Evolutionary conservation across 2,888 invertebrate species (phyloP), one percentile per base, ranked within the genome.

Genomic region (Phragmatobia fuliginosa): DNA sequence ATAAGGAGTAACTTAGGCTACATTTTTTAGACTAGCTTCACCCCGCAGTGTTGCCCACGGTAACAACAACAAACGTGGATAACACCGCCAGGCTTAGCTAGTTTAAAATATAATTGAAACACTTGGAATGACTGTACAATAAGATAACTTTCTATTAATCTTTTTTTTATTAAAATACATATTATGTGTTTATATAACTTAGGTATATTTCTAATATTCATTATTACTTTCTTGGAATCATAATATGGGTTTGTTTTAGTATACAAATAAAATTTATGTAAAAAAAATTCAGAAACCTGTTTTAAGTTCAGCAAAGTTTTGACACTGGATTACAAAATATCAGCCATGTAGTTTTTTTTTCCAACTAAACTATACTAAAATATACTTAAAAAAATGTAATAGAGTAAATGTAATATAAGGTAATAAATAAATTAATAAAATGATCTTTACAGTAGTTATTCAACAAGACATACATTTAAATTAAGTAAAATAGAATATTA

Each of bases 401-500:
- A 62, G 8, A 36, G 4, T 2, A 3, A 4, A 10, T 25, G 21
- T 25, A 8, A 25, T 32, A 32, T 21, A 31, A 32, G 31, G 7
- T n/a, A n/a, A 10, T 8, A n/a, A n/a, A 49, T 49, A n/a, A 11
- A 3, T n/a, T 0, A 10, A n/a, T n/a, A 49, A 21, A 41, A 21
- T 11, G 2, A 41, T 62, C 31, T 31, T 41, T 21, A 63, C 6
- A 49, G 21, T 49, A 1, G 14, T 49, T n/a, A n/a, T n/a, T 5
- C 10, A 45, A 49, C n/a, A 63, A 28, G 21, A 31, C 45, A 62
- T 21, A 38, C 41, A 38, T 41, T 25, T 28, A 2, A 33, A 52
- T 25, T n/a, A 33, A 49, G 33, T 25, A 33, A 25, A 25, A 32
- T 41, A 31, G 31, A 62, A 31, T 41, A 67, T 71, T 58, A 38